A percentile compares a stretch with the other conserved stretches of the same genome.
Evolutionary conservation across 2,113 vertebrate genomes (phyloP).

Genomic region (Plestiodon gilberti): DNA sequence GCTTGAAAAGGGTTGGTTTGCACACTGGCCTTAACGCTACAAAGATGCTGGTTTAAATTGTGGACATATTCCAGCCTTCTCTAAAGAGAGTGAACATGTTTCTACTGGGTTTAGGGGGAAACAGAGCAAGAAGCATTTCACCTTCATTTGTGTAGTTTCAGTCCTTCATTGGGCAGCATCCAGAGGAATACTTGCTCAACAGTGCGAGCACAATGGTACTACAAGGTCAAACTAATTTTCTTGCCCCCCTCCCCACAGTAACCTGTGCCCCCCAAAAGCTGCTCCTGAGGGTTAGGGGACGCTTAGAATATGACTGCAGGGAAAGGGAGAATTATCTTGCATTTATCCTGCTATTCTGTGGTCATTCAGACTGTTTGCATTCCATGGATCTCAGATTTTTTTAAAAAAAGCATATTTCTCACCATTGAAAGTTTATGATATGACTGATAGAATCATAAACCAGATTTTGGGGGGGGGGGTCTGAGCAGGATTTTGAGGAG

Average conservation of each 20-base stretch:
- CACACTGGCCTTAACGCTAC: background rate
- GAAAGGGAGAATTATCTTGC: too few species aligned
- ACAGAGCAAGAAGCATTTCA: background rate
- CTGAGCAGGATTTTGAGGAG: too few species aligned
- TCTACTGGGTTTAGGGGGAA: background rate
- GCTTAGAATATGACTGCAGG: background rate
- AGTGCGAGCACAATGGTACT: too few species aligned
- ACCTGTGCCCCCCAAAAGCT: background rate
- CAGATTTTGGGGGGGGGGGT: background rate
- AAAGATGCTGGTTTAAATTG: background rate
- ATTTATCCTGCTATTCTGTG: background rate
- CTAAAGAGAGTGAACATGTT: background rate
- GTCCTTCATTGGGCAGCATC: too few species aligned
- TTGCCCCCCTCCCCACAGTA: too few species aligned
- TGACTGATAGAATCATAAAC: background rate
- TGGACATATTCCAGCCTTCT: background rate
- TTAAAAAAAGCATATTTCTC: background rate
- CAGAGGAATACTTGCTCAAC: too few species aligned
- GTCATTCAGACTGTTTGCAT: background rate
- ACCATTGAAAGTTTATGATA: background rate
- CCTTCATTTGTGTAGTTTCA: background rate
- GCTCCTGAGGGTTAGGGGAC: background rate
- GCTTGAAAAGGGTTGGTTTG: background rate
- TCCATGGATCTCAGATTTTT: background rate
- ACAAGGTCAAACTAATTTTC: too few species aligned